phyloP scores from a whole-genome alignment of 2,888 invertebrate species.

The Artemia sinica region DNA sequence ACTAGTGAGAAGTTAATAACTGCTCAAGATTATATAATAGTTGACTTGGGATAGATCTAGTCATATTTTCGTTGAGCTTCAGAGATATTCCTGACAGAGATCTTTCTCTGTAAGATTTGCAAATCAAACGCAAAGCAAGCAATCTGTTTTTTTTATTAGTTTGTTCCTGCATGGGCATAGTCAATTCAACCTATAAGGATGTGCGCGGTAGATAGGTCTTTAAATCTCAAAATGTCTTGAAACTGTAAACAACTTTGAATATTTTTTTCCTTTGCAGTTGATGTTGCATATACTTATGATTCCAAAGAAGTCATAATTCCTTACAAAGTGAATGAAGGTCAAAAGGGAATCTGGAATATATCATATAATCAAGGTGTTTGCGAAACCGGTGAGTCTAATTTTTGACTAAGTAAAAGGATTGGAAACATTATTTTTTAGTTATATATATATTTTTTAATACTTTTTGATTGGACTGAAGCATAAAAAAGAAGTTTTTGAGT shows the following conservation, averaged over 20 bases:
- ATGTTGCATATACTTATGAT: slow-evolving; percentile 12
- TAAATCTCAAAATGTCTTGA: not conserved
- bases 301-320: not conserved
- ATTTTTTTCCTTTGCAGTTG: slow-evolving; percentile 12
- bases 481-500: too few species aligned
- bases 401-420: not conserved
- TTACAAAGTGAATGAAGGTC: not conserved
- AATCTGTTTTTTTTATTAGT: not conserved
- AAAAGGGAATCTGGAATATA: slow-evolving; percentile 18
- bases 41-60: too few species aligned
- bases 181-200: not conserved
- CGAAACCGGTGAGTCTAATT: not conserved
- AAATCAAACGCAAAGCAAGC: not conserved
- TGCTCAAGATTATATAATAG: too few species aligned
- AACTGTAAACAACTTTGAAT: not conserved
- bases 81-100: too few species aligned
- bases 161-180: too few species aligned
- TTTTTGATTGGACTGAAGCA: too few species aligned
- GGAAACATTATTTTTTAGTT: too few species aligned
- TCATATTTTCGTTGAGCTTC: too few species aligned
- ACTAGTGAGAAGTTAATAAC: too few species aligned
- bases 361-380: slow-evolving; percentile 1
- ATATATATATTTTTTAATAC: too few species aligned
- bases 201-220: not conserved
- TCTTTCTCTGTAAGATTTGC: not conserved